Conservation (phyloP, 2,113 vertebrate genomes). For the Oostethus manadensis region DNA sequence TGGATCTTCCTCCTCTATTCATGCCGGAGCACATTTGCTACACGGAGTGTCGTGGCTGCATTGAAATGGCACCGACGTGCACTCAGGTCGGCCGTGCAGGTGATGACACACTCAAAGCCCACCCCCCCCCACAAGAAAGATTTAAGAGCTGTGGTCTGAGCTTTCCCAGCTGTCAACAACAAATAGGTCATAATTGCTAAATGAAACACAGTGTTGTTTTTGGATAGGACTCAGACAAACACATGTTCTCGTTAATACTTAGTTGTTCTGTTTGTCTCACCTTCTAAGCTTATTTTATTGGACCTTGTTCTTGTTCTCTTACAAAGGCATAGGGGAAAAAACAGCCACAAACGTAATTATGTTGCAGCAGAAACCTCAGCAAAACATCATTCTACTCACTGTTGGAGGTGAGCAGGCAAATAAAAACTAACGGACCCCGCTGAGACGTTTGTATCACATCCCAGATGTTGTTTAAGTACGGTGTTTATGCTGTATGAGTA, state of each 20-base stretch:
- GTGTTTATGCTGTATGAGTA: background rate
- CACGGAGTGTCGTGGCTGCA: background rate
- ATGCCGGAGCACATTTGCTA: background rate
- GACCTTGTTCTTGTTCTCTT: background rate
- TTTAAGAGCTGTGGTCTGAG: slow-evolving; percentile 1
- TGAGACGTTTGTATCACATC: background rate
- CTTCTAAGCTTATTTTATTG: background rate
- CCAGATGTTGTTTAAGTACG: background rate
- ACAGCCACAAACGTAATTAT: background rate
- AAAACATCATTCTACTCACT: background rate
- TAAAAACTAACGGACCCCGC: background rate
- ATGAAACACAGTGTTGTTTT: slow-evolving; percentile 1
- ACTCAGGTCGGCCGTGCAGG: background rate
- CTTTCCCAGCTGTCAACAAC: slow-evolving; percentile 7
- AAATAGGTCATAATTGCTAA: background rate
- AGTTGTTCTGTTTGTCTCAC: background rate
- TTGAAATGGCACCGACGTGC: background rate
- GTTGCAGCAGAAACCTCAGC: background rate
- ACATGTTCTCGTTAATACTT: background rate
- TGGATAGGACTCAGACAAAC: background rate
- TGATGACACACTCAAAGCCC: background rate
- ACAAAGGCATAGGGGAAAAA: background rate
- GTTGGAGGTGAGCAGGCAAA: background rate
- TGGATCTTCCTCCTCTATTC: background rate
- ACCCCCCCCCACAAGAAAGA: background rate